These are phyloP conservation scores for Nannoperca obscura DNA, from an alignment of 2,797 vertebrate species.

Conservation along the genomic window DNA sequence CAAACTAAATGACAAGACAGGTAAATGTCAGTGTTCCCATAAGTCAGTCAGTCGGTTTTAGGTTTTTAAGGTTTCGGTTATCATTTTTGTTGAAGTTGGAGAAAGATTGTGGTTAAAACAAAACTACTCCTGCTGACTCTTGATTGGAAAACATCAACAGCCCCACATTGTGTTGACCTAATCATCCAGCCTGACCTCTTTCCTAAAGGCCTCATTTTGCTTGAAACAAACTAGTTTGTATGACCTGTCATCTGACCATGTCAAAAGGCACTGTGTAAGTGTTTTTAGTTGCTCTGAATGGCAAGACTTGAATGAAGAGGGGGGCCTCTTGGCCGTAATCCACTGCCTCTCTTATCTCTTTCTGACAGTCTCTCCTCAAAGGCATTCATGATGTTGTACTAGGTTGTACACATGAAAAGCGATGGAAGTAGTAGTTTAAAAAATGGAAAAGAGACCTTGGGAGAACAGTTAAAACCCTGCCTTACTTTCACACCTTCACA, in stretches of 20 bases:
- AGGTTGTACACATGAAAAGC: background rate
- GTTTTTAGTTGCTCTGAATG: background rate
- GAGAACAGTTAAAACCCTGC: background rate
- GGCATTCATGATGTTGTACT: background rate
- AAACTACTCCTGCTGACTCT: background rate
- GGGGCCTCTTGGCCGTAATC: background rate
- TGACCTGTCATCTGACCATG: background rate
- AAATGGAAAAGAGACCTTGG: background rate
- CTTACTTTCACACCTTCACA: background rate
- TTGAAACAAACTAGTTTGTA: background rate
- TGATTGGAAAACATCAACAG: background rate
- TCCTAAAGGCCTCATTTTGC: background rate
- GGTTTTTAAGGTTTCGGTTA: background rate
- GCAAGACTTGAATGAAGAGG: background rate
- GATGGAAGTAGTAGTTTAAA: background rate
- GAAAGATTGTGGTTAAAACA: background rate
- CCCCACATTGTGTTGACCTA: background rate
- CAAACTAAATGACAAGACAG: background rate
- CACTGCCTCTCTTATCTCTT: background rate
- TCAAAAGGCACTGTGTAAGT: background rate
- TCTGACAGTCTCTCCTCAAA: background rate
- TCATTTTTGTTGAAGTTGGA: background rate
- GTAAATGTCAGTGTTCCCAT: no score
- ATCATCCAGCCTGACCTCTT: background rate
- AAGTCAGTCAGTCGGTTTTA: no score